Evolutionary conservation across 2,113 vertebrate genomes (phyloP), one percentile per base, ranked within the genome.

Genomic region (Nettapus auritus): DNA sequence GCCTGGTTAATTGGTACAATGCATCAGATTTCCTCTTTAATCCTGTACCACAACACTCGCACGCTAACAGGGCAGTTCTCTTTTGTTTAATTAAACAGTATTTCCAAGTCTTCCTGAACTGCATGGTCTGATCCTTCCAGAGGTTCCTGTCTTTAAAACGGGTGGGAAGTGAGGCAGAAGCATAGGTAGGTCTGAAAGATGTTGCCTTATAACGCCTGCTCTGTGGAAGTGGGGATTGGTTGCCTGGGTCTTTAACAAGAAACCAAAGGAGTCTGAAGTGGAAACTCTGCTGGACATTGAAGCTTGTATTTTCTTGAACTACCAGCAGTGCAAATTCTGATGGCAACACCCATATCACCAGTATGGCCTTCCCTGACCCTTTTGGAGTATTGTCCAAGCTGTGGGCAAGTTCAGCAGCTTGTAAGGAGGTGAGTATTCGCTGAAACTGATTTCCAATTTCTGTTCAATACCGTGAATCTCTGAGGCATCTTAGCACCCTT

Each of bases 1-100:
- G 95, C 76, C 85, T 68, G 94, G 85, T 95, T 97, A 88, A 96
- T 91, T 77, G 73, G 86, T 96, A 84, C 86, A 89, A 94, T 88
- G 94, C 90, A 84, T 94, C 29, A 95, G 91, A 13, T 83, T 95
- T 94, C 91, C 93, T 96, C 94, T 97, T 59, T 82, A 83, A 62
- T 66, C 40, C 57, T 77, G 20, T 66, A 31, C 56, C 77, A 83
- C 79, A 94, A 70, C 16, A 74, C 38, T 76, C 83, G 81, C 75
- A 81, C 5, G 1, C 59, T 78, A 85, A 93, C 68, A 62, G 40
- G 91, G 74, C 62, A 83, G 48, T 33, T 86, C 60, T 92, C 50
- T 67, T 80, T 68, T 60, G 3, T 91, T 96, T 92, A 50, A 63
- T 86, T 93, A 92, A 89, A 95, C 96, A 89, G 79, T 59, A 59